Evolutionary conservation across 2,888 invertebrate genomes (phyloP).

Genomic region (Eupithecia insigniata): DNA sequence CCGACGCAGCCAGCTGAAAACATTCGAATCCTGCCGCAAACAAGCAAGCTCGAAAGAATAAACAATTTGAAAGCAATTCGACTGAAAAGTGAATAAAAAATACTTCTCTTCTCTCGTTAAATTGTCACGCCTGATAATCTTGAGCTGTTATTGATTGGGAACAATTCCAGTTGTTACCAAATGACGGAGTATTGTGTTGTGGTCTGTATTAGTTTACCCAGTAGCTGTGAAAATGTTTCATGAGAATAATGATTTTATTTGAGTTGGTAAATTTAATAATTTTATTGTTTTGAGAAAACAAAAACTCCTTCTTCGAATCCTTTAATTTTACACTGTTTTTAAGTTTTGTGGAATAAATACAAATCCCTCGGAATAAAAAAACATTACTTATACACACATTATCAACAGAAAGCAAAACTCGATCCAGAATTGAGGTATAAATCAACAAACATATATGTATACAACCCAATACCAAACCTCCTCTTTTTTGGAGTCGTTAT

Average conservation of each 20-base stretch:
- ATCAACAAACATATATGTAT: no score
- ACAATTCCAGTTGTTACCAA: constrained; percentile 17
- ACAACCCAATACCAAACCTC: no score
- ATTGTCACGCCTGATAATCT: constrained; percentile 34
- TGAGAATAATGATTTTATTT: background rate
- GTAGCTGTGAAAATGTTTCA: background rate
- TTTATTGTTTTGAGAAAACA: no score
- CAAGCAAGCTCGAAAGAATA: constrained; percentile 31
- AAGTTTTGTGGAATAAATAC: no score
- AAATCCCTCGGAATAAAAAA: no score
- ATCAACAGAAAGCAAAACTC: no score
- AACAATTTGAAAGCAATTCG: constrained; percentile 38
- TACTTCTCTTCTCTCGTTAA: constrained; percentile 56
- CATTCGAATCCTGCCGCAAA: background rate
- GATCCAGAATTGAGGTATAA: no score
- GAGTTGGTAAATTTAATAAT: no score
- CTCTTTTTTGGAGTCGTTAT: no score
- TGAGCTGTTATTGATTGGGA: constrained; percentile 24
- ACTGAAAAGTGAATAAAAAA: constrained; percentile 39
- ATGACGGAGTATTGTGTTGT: constrained; percentile 12
- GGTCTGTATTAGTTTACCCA: background rate
- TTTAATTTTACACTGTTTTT: no score
- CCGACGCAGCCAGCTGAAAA: constrained; percentile 17
- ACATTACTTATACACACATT: no score
- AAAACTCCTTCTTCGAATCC: no score